Base-by-base conservation (phyloP, 2,113 vertebrate species). In the Zapus hudsonius region DNA sequence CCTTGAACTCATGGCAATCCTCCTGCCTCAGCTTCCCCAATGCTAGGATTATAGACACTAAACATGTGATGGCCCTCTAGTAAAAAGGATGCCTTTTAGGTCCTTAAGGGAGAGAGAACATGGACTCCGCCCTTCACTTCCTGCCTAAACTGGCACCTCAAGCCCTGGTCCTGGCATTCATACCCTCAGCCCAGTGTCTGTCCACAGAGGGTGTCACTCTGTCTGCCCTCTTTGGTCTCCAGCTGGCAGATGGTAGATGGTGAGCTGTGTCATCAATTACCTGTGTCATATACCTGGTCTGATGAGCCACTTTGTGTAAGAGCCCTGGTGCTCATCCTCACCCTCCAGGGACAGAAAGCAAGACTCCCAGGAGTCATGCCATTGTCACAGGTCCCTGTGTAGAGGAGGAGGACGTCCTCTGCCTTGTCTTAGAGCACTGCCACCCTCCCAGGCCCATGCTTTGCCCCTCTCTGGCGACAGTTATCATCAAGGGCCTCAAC, bases 401-500 rank as follows among this genome's bases (percentile, higher is more conserved):
- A n/a, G n/a, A n/a, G n/a, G n/a, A n/a, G n/a, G n/a, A n/a, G n/a
- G n/a, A n/a, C n/a, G n/a, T 0, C 23, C n/a, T 55, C 70, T 61
- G 61, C 42, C 40, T 29, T 33, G 40, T 31, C 72, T 61, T 29
- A 20, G 57, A 64, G 66, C 44, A 38, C 66, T n/a, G 40, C 44
- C 27, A 11, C 2, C 78, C 61, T 33, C 74, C 61, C 73, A 47
- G 13, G 42, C 17, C 16, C 92, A 79, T 90, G 96, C 95, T 93
- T 95, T 95, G 94, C 69, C 83, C 92, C 82, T 86, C 85, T 94
- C 47, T 3, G 86, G 91, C 61, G 42, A 90, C 67, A 95, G 95
- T 97, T 96, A 95, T 55, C 75, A 95, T 97, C 96, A 95, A 90
- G 96, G 76, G 93, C 96, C 91, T 87, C 94, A 90, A 84, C 69